phyloP scores from a whole-genome alignment of 2,888 invertebrate species.

The Leptopilina syphax region DNA sequence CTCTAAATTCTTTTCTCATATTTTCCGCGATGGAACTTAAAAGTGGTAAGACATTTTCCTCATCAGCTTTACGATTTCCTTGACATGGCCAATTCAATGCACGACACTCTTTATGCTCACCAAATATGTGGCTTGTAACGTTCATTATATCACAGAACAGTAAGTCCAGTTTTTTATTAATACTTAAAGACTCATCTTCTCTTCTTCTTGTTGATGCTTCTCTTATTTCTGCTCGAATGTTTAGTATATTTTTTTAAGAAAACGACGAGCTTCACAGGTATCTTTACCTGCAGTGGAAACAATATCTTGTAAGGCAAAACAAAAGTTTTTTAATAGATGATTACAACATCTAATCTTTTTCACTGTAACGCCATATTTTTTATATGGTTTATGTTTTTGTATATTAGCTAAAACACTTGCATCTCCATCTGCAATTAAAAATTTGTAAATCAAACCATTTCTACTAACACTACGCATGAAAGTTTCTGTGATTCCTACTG shows the following conservation, averaged over 20 bases:
- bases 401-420: constrained; percentile 47
- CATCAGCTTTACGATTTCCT: not conserved
- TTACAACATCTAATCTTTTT: constrained; percentile 45
- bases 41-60: not conserved
- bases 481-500: constrained; percentile 52
- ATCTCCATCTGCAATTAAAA: constrained; percentile 48
- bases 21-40: not conserved
- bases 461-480: constrained; percentile 52
- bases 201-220: not conserved
- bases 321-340: constrained; percentile 37
- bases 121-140: constrained; percentile 30
- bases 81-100: not conserved
- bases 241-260: not conserved
- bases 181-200: not conserved
- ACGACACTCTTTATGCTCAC: constrained; percentile 15
- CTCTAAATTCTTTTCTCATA: not conserved
- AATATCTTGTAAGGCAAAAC: too few relatives aligned
- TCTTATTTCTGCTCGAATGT: not conserved
- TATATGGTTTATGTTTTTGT: constrained; percentile 39
- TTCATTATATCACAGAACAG: not conserved
- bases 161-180: not conserved
- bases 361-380: constrained; percentile 32
- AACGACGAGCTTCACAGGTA: not conserved
- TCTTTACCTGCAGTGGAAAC: too few relatives aligned
- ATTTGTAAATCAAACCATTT: constrained; percentile 45